Percentiles rank a stretch among this genome's conserved stretches.
Conservation (phyloP, 1,140 invertebrate species). For the Lepidurus apus region DNA sequence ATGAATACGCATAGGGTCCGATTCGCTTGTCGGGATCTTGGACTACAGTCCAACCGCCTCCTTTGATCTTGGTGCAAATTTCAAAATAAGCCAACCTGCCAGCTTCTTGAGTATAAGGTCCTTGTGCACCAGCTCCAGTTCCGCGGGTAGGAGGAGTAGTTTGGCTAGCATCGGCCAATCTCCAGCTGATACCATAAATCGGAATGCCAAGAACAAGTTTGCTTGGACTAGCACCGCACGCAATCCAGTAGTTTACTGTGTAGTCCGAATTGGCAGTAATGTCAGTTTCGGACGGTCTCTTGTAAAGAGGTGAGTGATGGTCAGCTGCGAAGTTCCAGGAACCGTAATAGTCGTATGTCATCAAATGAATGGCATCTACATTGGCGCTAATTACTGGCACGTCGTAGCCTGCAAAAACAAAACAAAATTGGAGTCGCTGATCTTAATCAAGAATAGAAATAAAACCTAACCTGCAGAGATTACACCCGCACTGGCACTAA, state of each 20-base stretch:
- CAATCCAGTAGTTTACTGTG: conserved; percentile 28
- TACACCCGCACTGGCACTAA: conserved; percentile 11
- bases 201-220: conserved; percentile 32
- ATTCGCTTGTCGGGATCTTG: conserved; percentile 26
- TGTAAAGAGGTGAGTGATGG: conserved; percentile 48
- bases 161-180: conserved; percentile 4
- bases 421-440: conserved; percentile 5
- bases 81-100: conserved; percentile 39
- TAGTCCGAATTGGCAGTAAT: conserved; percentile 9
- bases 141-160: conserved; percentile 27
- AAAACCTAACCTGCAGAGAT: conserved; percentile 19
- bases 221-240: background rate
- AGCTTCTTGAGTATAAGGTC: conserved; percentile 35
- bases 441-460: background rate
- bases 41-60: conserved; percentile 36
- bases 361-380: conserved; percentile 43
- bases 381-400: conserved; percentile 11
- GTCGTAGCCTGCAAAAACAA: conserved; percentile 5
- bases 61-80: conserved; percentile 35
- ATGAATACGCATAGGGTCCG: conserved; percentile 31
- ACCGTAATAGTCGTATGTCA: conserved; percentile 49
- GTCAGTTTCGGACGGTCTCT: conserved; percentile 28
- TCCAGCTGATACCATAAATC: conserved; percentile 29
- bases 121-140: conserved; percentile 31
- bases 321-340: conserved; percentile 46